Base-by-base conservation (phyloP, 2,797 vertebrate genomes). In the Gouania willdenowi region DNA sequence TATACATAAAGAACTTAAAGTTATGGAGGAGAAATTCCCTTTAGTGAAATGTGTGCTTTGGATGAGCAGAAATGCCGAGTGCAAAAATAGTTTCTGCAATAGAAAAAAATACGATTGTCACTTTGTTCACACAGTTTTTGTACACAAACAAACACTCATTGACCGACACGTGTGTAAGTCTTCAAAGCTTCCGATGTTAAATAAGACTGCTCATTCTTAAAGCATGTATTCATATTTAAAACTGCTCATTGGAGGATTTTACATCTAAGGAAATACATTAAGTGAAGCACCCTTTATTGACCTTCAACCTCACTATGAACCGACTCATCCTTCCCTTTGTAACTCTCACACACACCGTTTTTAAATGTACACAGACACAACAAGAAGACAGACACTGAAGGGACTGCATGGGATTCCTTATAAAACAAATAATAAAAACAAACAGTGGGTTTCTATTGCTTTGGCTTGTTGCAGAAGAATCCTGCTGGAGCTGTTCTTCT, bases 31-130 rank as follows among this genome's bases (percentile, higher is more conserved):
- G 24, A 50, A 39, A 64, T 67, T 70, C 60, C 66, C 58, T 75
- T 50, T 77, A 26, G 69, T 67, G 15, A 79, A 70, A 75, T 12
- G 48, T 82, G 76, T 81, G 75, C 75, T 86, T 85, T 63, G 50
- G 24, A 34, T 77, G 50, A 60, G 22, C 35, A 72, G 59, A 44
- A 60, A 57, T 46, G 45, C 45, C 18, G 47, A 79, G 81, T 86
- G 83, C 74, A 86, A 85, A 90, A 86, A 88, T 88, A 87, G 55
- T n/a, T 74, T 81, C 82, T 85, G 83, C 69, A 63, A 75, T 50
- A 69, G 66, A 71, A 60, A 75, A 41, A 76, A 75, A 73, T 53
- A 82, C 38, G 80, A 87, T 85, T 84, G 79, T 89, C 86, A 64
- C 68, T 51, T 75, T 75, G 51, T 66, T n/a, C n/a, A 35, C 42